phyloP scores from a whole-genome alignment of 2,113 vertebrate species.

The Lepus americanus region DNA sequence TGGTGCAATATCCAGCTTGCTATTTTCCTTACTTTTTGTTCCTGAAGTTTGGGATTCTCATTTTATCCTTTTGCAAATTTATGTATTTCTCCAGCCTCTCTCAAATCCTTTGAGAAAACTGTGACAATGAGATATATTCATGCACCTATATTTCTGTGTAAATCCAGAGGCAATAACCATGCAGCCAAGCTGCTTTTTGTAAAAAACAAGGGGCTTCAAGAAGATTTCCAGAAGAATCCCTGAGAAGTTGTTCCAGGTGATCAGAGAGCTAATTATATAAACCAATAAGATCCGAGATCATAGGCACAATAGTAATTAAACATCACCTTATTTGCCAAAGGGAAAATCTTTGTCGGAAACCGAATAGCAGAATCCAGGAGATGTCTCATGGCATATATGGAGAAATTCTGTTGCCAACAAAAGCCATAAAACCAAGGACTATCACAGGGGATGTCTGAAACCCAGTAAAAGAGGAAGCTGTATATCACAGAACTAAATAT shows the following conservation, averaged over 20 bases:
- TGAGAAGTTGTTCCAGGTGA: neutral
- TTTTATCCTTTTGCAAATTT: constrained; percentile 45
- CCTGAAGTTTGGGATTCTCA: neutral
- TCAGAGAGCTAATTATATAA: neutral
- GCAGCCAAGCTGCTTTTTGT: neutral
- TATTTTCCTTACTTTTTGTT: neutral
- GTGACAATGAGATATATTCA: neutral
- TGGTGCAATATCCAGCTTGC: neutral
- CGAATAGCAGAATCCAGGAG: neutral
- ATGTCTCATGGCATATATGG: neutral
- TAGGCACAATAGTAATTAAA: neutral
- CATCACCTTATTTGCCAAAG: neutral
- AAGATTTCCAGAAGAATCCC: constrained; percentile 2
- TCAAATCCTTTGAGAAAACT: constrained; percentile 20
- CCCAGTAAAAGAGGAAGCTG: neutral
- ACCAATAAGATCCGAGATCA: neutral
- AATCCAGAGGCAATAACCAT: neutral
- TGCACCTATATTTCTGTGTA: neutral
- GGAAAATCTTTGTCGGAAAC: neutral
- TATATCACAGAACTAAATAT: neutral
- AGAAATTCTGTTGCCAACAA: neutral
- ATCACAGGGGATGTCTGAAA: constrained; percentile 32
- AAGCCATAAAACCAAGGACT: neutral
- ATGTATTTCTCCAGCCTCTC: neutral
- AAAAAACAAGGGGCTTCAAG: neutral